Conservation (phyloP, 2,888 invertebrate species). For the Morinoia aosen region DNA sequence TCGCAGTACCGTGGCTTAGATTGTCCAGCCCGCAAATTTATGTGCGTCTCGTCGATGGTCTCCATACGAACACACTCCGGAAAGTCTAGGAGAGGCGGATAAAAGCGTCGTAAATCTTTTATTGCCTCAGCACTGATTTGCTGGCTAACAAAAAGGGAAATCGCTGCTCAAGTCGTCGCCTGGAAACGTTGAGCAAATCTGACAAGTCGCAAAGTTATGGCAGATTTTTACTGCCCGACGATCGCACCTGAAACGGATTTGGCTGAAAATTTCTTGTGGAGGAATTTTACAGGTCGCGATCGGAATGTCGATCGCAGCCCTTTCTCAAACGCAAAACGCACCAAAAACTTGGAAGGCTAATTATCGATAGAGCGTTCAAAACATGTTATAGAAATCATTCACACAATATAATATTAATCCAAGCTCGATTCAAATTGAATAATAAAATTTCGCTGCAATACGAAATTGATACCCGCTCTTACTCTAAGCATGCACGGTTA, state of each 20-base stretch:
- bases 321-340: too few relatives aligned
- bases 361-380: too few relatives aligned
- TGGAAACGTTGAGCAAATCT: slow-evolving; percentile 28
- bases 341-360: not conserved
- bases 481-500: not conserved
- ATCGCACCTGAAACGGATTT: not conserved
- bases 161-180: slow-evolving; percentile 22
- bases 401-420: too few relatives aligned
- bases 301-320: not conserved
- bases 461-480: too few relatives aligned
- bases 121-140: slow-evolving; percentile 44
- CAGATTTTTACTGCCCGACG: not conserved
- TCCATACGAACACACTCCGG: slow-evolving; percentile 14
- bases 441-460: too few relatives aligned
- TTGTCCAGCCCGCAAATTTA: slow-evolving; percentile 16
- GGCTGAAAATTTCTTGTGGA: not conserved
- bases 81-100: not conserved
- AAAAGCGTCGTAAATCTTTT: slow-evolving; percentile 36
- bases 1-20: not conserved
- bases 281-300: not conserved
- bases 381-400: too few relatives aligned
- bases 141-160: slow-evolving; percentile 26
- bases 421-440: too few relatives aligned
- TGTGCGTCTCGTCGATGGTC: not conserved
- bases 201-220: slow-evolving; percentile 26